phyloP scores from a whole-genome alignment of 1,140 invertebrate species.

The Caenorhabditis inopinata region DNA sequence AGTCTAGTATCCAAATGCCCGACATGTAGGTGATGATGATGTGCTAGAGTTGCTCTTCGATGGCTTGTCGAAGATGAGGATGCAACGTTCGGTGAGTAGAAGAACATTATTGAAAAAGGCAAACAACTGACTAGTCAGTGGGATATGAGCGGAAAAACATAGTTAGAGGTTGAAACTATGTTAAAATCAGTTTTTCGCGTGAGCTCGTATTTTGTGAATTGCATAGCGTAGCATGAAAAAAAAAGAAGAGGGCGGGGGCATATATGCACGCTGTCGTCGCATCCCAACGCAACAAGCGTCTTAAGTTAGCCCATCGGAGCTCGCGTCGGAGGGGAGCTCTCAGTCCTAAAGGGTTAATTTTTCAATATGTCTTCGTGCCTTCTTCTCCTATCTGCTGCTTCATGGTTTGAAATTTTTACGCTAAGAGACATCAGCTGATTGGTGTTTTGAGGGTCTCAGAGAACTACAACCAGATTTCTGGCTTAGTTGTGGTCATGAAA shows the following conservation, averaged over 20 bases:
- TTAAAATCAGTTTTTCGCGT: constrained; percentile 30
- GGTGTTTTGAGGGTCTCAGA: too few relatives aligned
- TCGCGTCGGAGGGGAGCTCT: not conserved
- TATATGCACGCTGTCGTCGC: constrained; percentile 31
- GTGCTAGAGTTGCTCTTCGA: constrained; percentile 48
- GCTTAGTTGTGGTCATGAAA: not conserved
- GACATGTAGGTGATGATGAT: constrained; percentile 46
- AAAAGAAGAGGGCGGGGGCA: constrained; percentile 16
- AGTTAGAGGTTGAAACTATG: constrained; percentile 26
- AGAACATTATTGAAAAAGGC: constrained; percentile 47
- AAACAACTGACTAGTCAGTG: constrained; percentile 12
- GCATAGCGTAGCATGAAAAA: constrained; percentile 29
- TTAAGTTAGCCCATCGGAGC: constrained; percentile 9
- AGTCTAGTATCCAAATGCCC: constrained; percentile 43
- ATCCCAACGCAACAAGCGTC: not conserved
- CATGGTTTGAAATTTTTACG: too few relatives aligned
- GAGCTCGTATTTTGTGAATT: constrained; percentile 18
- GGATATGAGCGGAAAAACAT: not conserved
- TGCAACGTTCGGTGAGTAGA: constrained; percentile 53
- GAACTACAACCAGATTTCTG: not conserved
- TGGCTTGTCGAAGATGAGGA: constrained; percentile 11
- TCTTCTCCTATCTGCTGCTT: not conserved
- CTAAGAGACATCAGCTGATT: too few relatives aligned
- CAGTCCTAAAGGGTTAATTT: constrained; percentile 18
- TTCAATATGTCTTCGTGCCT: constrained; percentile 1